phyloP scores from a whole-genome alignment of 1,140 invertebrate species.

The Drosophila orena region DNA sequence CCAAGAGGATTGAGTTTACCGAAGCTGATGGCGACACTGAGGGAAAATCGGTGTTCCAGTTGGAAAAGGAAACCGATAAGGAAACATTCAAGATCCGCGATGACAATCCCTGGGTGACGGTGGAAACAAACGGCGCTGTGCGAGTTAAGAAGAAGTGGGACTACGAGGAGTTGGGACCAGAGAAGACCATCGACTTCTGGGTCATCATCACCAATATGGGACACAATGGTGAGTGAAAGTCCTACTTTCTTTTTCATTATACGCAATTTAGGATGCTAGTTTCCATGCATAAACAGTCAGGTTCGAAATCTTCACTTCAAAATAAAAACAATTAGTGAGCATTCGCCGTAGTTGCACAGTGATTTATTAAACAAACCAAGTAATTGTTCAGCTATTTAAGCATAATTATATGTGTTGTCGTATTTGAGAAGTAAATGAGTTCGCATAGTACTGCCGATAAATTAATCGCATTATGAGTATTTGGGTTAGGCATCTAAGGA shows the following conservation, averaged over 20 bases:
- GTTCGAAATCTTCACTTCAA: not conserved
- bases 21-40: conserved; percentile 95
- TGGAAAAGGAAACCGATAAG: conserved; percentile 96
- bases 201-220: conserved; percentile 96
- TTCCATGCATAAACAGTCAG: not conserved
- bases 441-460: conserved; percentile 21
- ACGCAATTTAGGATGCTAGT: not conserved
- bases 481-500: conserved; percentile 14
- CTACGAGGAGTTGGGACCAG: conserved; percentile 97
- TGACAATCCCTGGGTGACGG: conserved; percentile 96
- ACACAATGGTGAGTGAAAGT: conserved; percentile 89
- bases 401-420: conserved; percentile 28
- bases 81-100: conserved; percentile 97
- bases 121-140: conserved; percentile 95
- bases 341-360: conserved; percentile 12
- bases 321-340: conserved; percentile 36
- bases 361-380: conserved; percentile 32
- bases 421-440: conserved; percentile 38
- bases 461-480: conserved; percentile 37
- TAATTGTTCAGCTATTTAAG: conserved; percentile 38
- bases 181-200: conserved; percentile 98
- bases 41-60: conserved; percentile 93
- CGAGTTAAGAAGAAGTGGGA: conserved; percentile 98
- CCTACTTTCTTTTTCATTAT: not conserved
- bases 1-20: conserved; percentile 95